Conservation (phyloP, 2,888 invertebrate genomes). For the Steinernema scapterisci region DNA sequence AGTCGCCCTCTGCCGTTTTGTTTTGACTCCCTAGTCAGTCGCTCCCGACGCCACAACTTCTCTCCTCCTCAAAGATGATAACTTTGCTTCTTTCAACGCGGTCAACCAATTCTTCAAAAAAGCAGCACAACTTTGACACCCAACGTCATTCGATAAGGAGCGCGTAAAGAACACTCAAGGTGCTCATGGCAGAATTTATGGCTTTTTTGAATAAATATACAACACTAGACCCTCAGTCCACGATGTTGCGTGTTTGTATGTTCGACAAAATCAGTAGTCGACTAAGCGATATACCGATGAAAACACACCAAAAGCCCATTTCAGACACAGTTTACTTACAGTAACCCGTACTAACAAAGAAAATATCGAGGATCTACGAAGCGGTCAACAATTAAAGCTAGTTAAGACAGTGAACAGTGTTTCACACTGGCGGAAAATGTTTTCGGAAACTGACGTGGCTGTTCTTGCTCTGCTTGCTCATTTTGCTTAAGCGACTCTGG, state of each 20-base stretch:
- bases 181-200: too few relatives aligned
- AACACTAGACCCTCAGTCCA: too few relatives aligned
- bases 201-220: too few relatives aligned
- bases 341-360: background rate
- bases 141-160: too few relatives aligned
- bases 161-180: too few relatives aligned
- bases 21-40: background rate
- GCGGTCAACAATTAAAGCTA: background rate
- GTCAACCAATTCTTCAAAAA: too few relatives aligned
- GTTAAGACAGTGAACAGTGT: background rate
- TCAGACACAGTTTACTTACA: too few relatives aligned
- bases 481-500: background rate
- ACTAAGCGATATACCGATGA: too few relatives aligned
- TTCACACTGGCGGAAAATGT: background rate
- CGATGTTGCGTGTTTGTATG: too few relatives aligned
- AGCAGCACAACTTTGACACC: too few relatives aligned
- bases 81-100: background rate
- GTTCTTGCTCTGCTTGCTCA: conserved; percentile 9
- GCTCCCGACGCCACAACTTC: background rate
- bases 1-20: background rate
- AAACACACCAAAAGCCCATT: too few relatives aligned
- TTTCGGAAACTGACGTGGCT: conserved; percentile 19
- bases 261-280: too few relatives aligned
- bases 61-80: background rate
- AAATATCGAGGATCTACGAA: conserved; percentile 9